Base-by-base conservation (phyloP, 2,888 invertebrate species). In the Oscheius onirici region DNA sequence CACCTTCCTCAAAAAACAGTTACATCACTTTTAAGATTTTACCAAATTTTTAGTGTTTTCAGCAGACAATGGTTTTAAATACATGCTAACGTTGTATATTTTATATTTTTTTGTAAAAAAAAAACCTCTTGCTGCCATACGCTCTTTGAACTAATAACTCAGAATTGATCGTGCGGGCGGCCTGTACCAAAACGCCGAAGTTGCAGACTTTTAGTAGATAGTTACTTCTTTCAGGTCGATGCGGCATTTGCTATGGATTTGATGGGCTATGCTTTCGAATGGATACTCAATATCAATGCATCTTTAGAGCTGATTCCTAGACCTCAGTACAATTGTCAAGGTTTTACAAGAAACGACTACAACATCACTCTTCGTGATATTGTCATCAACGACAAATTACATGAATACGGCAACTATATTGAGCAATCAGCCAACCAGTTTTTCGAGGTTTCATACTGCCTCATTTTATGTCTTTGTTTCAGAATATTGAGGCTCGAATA, bases 401-500 rank as follows among this genome's bases (percentile, higher is more conserved):
- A 76, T 65, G 74, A 77, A 72, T 80, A 77, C 66, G 80, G 80
- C 34, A 71, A 72, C 22, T 80, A 73, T 26, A 70, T 60, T 17
- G 70, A 73, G 43, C 51, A 72, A 22, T 71, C 65, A 11, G 20
- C 67, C 22, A 72, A 73, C 26, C 49, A 73, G 13, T 76, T 76
- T 41, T 78, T 78, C 52, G 74, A 66, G 41, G 66, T 66, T n/a
- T 71, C 24, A 55, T 11, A n/a, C n/a, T 34, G n/a, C 15, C 17
- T 34, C 24, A 8, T 24, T 55, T 24, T 24, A 55, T 52, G 20
- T 40, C 11, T 34, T 28, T 26, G 3, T 72, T 78, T 68, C 40
- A 84, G 83, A 74, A 82, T 55, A 74, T 82, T 8, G 73, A 74
- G 26, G 80, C 78, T 0, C 69, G 83, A 49, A 78, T 86, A 2